Base-by-base conservation (phyloP, 2,797 vertebrate genomes). In the Labeo calbasu region DNA sequence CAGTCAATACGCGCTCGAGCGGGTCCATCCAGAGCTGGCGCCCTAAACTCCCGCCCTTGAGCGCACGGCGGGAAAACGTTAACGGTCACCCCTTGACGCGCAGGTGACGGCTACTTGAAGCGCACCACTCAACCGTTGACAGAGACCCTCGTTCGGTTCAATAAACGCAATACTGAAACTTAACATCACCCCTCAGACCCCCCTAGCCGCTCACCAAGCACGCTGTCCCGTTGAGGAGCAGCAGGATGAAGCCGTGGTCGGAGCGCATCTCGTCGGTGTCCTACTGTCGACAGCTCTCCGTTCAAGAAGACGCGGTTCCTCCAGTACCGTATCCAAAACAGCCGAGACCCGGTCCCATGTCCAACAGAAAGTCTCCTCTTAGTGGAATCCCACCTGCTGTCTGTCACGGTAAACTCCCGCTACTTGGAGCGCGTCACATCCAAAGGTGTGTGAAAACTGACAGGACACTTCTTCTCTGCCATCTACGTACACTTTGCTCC, bases 201-300 rank as follows among this genome's bases (percentile, higher is more conserved):
- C 66, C 77, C 82, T 83, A n/a, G 84, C 55, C 88, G 90, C 95
- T 95, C 92, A 95, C 95, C 94, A 95, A 91, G 90, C 94, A 95
- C 86, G 94, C 94, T 79, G 94, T 95, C 92, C 95, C 94, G 92
- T 95, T 95, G 87, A 96, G 94, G 88, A 96, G 94, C 90, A 96
- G 94, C 90, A 95, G 89, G 91, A 95, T 92, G 93, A 95, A 94
- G 89, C 95, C 90, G 90, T 91, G 93, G 89, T 93, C 93, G 91
- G 94, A 91, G 93, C 93, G 93, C 95, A 95, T 95, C 93, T 91
- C 95, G 91, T 89, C 93, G 91, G 91, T 88, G 79, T 86, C 83
- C 79, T 55, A 63, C 87, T 85, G 71, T 86, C 86, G 84, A 84
- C 85, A 85, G 89, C 81, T 92, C 87, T 89, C 91, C 88, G 86